A percentile compares a stretch with the other conserved stretches of the same genome.
These are phyloP conservation scores for Heterodera schachtii DNA, from an alignment of 1,140 invertebrate species.

Conservation along the genomic window DNA sequence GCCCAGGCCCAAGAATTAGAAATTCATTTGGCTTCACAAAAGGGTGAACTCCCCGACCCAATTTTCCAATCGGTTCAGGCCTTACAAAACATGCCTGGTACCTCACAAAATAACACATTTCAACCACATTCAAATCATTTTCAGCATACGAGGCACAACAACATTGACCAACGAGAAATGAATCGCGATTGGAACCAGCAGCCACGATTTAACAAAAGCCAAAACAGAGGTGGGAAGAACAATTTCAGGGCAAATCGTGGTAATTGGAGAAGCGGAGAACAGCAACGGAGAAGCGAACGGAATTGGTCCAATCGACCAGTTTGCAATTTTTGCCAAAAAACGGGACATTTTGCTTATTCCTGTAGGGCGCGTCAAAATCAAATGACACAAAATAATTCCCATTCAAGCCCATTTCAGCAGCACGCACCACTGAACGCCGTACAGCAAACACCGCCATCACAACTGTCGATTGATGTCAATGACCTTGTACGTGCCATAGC, in stretches of 20 bases:
- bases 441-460: too few species aligned
- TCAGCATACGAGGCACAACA: not conserved
- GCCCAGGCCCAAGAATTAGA: constrained; percentile 6
- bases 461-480: not conserved
- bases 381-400: too few species aligned
- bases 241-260: too few species aligned
- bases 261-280: not conserved
- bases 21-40: not conserved
- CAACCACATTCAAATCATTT: not conserved
- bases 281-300: not conserved
- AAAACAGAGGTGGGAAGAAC: too few species aligned
- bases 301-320: constrained; percentile 4
- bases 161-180: not conserved
- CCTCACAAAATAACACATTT: not conserved
- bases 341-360: not conserved
- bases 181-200: not conserved
- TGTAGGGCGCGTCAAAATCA: not conserved
- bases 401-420: too few species aligned
- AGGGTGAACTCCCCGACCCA: not conserved
- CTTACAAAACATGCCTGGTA: not conserved
- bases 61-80: not conserved
- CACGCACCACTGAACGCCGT: too few species aligned
- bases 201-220: too few species aligned
- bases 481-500: not conserved
- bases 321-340: not conserved